Evolutionary conservation across 2,888 invertebrate species (phyloP), one percentile per base, ranked within the genome.

Genomic region (Spisula solida): DNA sequence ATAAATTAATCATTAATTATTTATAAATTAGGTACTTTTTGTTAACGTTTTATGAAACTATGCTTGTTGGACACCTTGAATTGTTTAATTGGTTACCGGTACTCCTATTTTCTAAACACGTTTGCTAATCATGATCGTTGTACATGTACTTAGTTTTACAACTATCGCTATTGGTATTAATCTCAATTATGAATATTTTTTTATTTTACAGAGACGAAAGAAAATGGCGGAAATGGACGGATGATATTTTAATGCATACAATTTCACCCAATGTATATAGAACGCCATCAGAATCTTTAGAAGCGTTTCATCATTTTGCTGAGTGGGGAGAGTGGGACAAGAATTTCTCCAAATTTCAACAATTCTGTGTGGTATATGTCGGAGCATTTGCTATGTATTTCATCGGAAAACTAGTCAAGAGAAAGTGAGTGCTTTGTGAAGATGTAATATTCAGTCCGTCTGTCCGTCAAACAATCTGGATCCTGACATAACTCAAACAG

Each of bases 211-310:
- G 99, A 70, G 98, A 98, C 93, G 99, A 99, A 97, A 97, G 99
- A 56, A 98, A 98, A 95, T 99, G 99, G 99, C 97, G 99, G 81
- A 97, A 98, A 95, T 99, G 99, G 99, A 98, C 98, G 0, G 99
- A 99, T 96, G 97, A 98, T 82, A 98, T 98, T 70, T 97, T 99
- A 0, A 99, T 99, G 0, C 99, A 99, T 96, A 98, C 98, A 0
- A 97, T 99, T 56, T 99, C 99, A 0, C 99, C 99, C 0, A 99
- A 99, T 97, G 99, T 99, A 51, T 99, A 99, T 96, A 97, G 99
- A 88, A 98, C 98, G 0, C 97, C 97, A 0, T 97, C 97, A 0
- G 99, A 99, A 97, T 98, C 99, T 0, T 96, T 99, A 34, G 98
- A 99, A 96, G 98, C 99, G 0, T 99, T 99, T 97, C 97, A 98